Evolutionary conservation across 2,888 invertebrate species (phyloP).

Genomic region (Parnassius smintheus): DNA sequence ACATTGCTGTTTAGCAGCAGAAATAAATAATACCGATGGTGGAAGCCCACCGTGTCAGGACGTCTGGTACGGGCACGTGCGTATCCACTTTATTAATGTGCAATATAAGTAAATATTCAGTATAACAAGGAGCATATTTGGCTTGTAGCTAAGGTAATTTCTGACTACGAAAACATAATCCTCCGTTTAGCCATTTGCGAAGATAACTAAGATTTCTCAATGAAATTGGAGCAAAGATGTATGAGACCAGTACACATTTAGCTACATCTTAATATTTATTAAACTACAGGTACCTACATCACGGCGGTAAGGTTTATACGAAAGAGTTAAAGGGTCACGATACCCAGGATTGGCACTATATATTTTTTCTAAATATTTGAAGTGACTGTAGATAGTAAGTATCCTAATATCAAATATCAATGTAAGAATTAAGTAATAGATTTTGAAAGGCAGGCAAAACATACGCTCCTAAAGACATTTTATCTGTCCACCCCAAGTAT

Average conservation of each 20-base stretch:
- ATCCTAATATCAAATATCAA: slow-evolving; percentile 56
- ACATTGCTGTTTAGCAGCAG: too few relatives aligned
- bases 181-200: slow-evolving; percentile 7
- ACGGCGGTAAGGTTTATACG: slow-evolving; percentile 49
- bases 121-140: too few relatives aligned
- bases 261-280: slow-evolving; percentile 63
- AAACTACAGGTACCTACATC: slow-evolving; percentile 62
- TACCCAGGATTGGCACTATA: slow-evolving; percentile 69
- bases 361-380: slow-evolving; percentile 53
- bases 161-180: slow-evolving; percentile 10
- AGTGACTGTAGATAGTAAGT: slow-evolving; percentile 57
- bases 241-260: slow-evolving; percentile 40
- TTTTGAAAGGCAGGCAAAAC: slow-evolving; percentile 51
- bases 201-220: background rate
- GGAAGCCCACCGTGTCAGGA: too few relatives aligned
- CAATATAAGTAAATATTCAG: slow-evolving; percentile 2
- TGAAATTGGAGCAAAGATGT: slow-evolving; percentile 29
- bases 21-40: too few relatives aligned
- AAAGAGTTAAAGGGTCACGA: slow-evolving; percentile 55
- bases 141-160: slow-evolving; percentile 29
- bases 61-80: background rate
- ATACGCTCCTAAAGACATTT: slow-evolving; percentile 46
- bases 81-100: slow-evolving; percentile 2
- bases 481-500: slow-evolving; percentile 44
- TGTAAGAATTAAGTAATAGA: slow-evolving; percentile 64